Conservation (phyloP, 2,113 vertebrate species). For the Sander lucioperca region DNA sequence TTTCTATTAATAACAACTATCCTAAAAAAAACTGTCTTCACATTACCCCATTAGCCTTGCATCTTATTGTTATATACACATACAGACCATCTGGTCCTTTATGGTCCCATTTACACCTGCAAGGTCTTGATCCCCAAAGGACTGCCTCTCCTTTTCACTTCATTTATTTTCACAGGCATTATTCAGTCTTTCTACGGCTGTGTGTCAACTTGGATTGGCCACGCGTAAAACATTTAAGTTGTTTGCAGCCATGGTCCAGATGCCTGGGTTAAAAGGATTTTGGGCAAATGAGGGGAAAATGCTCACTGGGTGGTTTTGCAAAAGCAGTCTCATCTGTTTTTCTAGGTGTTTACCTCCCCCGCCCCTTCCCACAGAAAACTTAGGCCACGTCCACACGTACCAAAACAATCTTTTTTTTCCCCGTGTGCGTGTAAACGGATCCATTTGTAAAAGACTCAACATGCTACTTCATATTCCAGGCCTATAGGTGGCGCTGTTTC, state of each 20-base stretch:
- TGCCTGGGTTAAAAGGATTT: conserved; percentile 58
- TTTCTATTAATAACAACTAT: neutral
- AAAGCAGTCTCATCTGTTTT: conserved; percentile 48
- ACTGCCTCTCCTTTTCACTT: conserved; percentile 7
- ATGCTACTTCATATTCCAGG: no score
- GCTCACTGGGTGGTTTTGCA: conserved; percentile 39
- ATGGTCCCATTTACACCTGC: neutral
- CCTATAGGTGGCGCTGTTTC: no score
- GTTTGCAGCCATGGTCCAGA: conserved; percentile 39
- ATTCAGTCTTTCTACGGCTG: conserved; percentile 14
- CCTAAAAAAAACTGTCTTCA: no score
- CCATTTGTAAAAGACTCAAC: no score
- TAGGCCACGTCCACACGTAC: no score
- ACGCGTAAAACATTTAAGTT: conserved; percentile 58
- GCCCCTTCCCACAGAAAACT: neutral
- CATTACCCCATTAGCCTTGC: no score
- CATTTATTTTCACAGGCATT: conserved; percentile 28
- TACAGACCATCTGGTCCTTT: neutral
- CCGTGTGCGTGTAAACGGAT: no score
- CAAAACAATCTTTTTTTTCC: no score
- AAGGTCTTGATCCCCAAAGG: neutral
- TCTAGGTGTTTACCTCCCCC: conserved; percentile 14
- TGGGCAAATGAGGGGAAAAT: conserved; percentile 48
- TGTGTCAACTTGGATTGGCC: conserved; percentile 8
- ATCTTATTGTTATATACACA: no score